Conservation (phyloP, 2,888 invertebrate species). For the Herminia tarsipennalis region DNA sequence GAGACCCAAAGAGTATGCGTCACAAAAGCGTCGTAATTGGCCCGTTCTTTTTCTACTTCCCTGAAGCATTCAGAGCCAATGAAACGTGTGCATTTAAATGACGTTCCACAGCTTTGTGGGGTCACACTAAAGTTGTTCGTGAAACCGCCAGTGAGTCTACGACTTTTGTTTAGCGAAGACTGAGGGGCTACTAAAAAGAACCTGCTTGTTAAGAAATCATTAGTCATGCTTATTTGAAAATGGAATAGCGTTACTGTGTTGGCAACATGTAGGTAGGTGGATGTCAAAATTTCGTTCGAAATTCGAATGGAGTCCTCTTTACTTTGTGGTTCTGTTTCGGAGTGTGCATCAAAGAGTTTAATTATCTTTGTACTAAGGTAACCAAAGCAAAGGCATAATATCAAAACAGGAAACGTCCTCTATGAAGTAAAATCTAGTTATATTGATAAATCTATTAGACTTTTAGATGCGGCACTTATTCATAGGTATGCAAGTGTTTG, state of each 20-base stretch:
- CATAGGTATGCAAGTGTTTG: conserved; percentile 12
- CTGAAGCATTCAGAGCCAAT: conserved; percentile 85
- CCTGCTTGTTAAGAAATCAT: conserved; percentile 78
- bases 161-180: conserved; percentile 74
- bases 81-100: conserved; percentile 86
- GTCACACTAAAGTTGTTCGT: conserved; percentile 81
- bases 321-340: conserved; percentile 6
- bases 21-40: conserved; percentile 85
- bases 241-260: conserved; percentile 42
- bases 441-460: neutral
- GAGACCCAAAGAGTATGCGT: conserved; percentile 80
- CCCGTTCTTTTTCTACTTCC: conserved; percentile 85
- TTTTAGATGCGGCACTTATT: neutral
- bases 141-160: conserved; percentile 72
- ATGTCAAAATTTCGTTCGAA: conserved; percentile 24
- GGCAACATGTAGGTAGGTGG: conserved; percentile 18
- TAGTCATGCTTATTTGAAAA: conserved; percentile 78
- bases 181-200: conserved; percentile 72
- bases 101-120: conserved; percentile 83
- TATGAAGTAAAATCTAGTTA: too few relatives aligned
- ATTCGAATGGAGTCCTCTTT: too few relatives aligned
- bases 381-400: neutral
- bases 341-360: conserved; percentile 5
- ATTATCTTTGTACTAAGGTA: too few relatives aligned
- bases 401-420: neutral